These are phyloP conservation scores for Albula goreensis DNA, from an alignment of 2,113 vertebrate genomes.

Conservation along the genomic window DNA sequence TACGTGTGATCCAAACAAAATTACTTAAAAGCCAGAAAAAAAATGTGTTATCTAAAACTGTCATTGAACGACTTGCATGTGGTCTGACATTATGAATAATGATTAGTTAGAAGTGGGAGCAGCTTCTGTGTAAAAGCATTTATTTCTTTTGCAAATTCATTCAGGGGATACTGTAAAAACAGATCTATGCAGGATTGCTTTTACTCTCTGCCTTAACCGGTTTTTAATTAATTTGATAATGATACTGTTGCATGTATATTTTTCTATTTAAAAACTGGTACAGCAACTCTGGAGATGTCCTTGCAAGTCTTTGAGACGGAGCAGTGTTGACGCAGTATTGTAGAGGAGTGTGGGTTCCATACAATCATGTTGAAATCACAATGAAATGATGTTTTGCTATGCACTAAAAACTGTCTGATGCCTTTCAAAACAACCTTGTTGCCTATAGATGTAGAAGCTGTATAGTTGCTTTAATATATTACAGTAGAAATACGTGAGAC, in stretches of 20 bases:
- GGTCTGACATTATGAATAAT: background rate
- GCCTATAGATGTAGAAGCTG: conserved; percentile 86
- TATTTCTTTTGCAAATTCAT: conserved; percentile 39
- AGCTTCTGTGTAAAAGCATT: conserved; percentile 21
- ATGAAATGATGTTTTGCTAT: conserved; percentile 77
- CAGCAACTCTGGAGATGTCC: conserved; percentile 39
- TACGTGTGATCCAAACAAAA: conserved; percentile 8
- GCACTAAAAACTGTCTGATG: conserved; percentile 90
- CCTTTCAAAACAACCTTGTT: conserved; percentile 88
- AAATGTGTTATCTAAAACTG: conserved; percentile 17
- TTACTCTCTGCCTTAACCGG: conserved; percentile 63
- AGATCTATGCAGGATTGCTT: conserved; percentile 47
- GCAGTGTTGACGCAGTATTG: conserved; percentile 58
- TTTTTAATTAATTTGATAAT: conserved; percentile 43
- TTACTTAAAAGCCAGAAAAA: background rate
- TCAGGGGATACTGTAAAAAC: conserved; percentile 50
- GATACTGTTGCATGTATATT: conserved; percentile 59
- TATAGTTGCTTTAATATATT: conserved; percentile 63
- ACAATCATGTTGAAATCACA: conserved; percentile 64
- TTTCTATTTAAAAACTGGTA: conserved; percentile 59
- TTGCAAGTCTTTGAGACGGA: conserved; percentile 55
- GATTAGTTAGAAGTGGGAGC: conserved; percentile 26
- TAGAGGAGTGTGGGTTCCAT: conserved; percentile 69
- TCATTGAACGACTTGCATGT: conserved; percentile 10
- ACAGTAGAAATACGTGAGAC: conserved; percentile 44